Evolutionary conservation across 2,888 invertebrate genomes (phyloP).

Genomic region (Andrena haemorrhoa): DNA sequence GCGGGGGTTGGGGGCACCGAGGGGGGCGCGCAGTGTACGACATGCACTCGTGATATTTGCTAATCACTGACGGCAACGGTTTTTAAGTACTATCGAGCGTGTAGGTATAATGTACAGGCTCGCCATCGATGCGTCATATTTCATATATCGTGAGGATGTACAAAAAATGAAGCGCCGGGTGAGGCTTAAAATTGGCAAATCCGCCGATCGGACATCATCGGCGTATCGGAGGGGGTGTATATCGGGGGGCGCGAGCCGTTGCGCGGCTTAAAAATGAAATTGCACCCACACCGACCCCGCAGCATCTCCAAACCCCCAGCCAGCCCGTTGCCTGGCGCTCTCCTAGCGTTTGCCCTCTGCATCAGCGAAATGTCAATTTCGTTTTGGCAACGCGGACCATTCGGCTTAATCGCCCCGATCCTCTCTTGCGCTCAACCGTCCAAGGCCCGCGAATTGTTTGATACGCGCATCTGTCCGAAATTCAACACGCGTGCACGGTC

Average conservation of each 20-base stretch:
- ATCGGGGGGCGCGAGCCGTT: slow-evolving; percentile 71
- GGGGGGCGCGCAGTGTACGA: slow-evolving; percentile 47
- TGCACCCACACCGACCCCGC: slow-evolving; percentile 68
- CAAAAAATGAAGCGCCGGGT: slow-evolving; percentile 68
- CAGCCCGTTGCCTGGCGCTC: slow-evolving; percentile 4
- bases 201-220: slow-evolving; percentile 84
- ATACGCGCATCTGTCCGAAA: slow-evolving; percentile 46
- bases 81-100: slow-evolving; percentile 75
- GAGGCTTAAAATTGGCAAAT: slow-evolving; percentile 84
- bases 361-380: slow-evolving; percentile 76
- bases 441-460: slow-evolving; percentile 64
- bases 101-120: slow-evolving; percentile 67
- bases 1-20: slow-evolving; percentile 22
- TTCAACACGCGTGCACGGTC: slow-evolving; percentile 28
- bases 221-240: slow-evolving; percentile 76
- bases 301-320: slow-evolving; percentile 41
- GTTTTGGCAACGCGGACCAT: slow-evolving; percentile 75
- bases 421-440: slow-evolving; percentile 71
- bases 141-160: slow-evolving; percentile 63
- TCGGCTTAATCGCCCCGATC: slow-evolving; percentile 74
- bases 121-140: slow-evolving; percentile 69
- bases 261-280: slow-evolving; percentile 81
- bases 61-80: slow-evolving; percentile 78
- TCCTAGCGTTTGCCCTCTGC: slow-evolving; percentile 27
- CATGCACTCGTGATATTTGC: slow-evolving; percentile 77